Evolutionary conservation across 2,113 vertebrate species (phyloP), one percentile per base, ranked within the genome.

Genomic region (Sardina pilchardus): DNA sequence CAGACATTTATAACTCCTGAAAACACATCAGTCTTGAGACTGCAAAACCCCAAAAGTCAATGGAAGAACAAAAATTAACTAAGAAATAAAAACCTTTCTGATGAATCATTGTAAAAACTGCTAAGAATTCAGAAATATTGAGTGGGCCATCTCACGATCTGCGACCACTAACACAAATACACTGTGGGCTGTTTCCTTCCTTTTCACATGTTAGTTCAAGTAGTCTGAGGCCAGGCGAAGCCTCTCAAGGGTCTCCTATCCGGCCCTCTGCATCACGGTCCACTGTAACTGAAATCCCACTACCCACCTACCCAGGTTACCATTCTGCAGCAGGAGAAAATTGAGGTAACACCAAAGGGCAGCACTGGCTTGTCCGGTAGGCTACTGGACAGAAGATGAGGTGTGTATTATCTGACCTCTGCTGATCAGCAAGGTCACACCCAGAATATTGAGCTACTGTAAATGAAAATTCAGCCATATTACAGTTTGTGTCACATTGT

Each of bases 121-220:
- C 59, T 67, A 21, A 39, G 71, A 63, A 30, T 43, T 67, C 81
- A 19, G 42, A 8, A 44, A 85, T 19, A 39, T 39, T 17, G n/a
- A 86, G 42, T 43, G 1, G 6, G 30, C 85, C 48, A 63, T 56
- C 36, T 36, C 85, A 50, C 80, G 42, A 85, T 63, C 39, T 10
- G 17, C 24, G 26, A 53, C 84, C 84, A 63, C 83, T 84, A 81
- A 82, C 42, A 30, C 7, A 82, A 47, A 85, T 56, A 85, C 39
- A 6, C 9, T 30, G 24, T 36, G 17, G 63, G 75, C 47, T 1
- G 30, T 6, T 39, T 34, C 67, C 71, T 78, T 34, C 16, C 71
- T 78, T 36, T 59, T 59, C 19, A n/a, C 53, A 24, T 59, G 6
- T 24, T 36, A 16, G 71, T 78, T 16, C 19, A 36, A 36, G 34